Conservation (phyloP, 2,113 vertebrate genomes). For the Tylochromis polylepis region DNA sequence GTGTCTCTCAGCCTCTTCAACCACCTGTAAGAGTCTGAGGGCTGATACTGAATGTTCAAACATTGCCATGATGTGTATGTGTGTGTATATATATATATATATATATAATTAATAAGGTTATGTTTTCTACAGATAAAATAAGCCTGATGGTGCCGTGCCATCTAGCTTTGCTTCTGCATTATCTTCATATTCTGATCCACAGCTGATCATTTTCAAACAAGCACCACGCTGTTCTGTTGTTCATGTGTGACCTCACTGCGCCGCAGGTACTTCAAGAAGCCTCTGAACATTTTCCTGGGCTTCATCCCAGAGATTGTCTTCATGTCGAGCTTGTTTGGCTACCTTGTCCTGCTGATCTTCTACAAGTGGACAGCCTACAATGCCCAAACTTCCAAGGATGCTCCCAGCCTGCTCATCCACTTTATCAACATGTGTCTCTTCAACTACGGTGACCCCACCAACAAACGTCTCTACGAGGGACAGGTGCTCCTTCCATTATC, state of each 20-base stretch:
- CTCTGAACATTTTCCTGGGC: conserved; percentile 91
- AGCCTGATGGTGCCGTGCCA: background rate
- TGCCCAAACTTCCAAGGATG: conserved; percentile 81
- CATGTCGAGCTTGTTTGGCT: conserved; percentile 90
- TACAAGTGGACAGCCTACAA: conserved; percentile 94
- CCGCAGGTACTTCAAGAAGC: conserved; percentile 93
- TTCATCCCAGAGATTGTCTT: conserved; percentile 98
- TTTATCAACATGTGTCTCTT: conserved; percentile 99
- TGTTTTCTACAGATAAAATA: background rate
- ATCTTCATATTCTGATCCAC: background rate
- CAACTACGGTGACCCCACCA: conserved; percentile 82
- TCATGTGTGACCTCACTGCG: background rate
- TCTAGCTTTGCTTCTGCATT: background rate
- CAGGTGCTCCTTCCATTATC: conserved; percentile 76
- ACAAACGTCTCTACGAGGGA: conserved; percentile 85
- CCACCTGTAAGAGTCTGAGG: conserved; percentile 78
- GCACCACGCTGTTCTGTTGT: background rate
- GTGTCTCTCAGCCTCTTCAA: conserved; percentile 90
- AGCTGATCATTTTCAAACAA: background rate
- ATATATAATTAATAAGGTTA: background rate
- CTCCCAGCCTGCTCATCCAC: conserved; percentile 94
- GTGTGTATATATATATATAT: no score
- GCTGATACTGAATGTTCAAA: background rate
- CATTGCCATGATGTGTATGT: no score
- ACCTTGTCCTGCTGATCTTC: conserved; percentile 91